Conservation (phyloP, 2,113 vertebrate species). For the Orcinus orca region DNA sequence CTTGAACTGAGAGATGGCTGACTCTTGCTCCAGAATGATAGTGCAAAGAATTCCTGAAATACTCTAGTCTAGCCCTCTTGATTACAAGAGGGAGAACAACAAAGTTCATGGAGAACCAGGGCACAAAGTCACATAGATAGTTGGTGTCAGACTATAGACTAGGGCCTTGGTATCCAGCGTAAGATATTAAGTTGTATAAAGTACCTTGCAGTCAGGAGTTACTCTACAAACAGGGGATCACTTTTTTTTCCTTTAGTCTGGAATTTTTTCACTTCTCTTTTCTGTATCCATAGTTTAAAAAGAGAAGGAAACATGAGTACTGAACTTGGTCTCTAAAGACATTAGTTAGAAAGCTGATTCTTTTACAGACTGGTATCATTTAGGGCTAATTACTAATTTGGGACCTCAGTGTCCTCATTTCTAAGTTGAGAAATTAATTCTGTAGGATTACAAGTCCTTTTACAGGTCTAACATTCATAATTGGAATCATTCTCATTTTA, state of each 20-base stretch:
- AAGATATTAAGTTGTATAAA: background rate
- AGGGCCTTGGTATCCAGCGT: background rate
- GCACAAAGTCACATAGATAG: background rate
- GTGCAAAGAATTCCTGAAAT: background rate
- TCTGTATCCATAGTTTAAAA: slow-evolving; percentile 21
- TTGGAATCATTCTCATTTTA: slow-evolving; percentile 50
- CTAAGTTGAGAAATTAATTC: slow-evolving; percentile 7
- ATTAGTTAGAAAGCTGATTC: background rate
- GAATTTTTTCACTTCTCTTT: background rate
- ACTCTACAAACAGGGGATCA: background rate
- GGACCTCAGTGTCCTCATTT: background rate
- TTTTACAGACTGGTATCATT: background rate
- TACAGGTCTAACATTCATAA: background rate
- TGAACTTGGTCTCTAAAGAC: background rate
- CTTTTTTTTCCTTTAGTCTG: background rate
- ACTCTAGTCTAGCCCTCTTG: background rate
- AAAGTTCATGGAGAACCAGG: background rate
- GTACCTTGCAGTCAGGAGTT: background rate
- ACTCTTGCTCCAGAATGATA: background rate
- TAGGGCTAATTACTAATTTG: background rate
- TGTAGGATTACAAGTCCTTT: slow-evolving; percentile 7
- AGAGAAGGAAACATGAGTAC: background rate
- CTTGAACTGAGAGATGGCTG: background rate
- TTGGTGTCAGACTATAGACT: background rate
- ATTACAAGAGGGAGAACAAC: background rate